Base-by-base conservation (phyloP, 1,140 invertebrate genomes). In the Drusus annulatus region DNA sequence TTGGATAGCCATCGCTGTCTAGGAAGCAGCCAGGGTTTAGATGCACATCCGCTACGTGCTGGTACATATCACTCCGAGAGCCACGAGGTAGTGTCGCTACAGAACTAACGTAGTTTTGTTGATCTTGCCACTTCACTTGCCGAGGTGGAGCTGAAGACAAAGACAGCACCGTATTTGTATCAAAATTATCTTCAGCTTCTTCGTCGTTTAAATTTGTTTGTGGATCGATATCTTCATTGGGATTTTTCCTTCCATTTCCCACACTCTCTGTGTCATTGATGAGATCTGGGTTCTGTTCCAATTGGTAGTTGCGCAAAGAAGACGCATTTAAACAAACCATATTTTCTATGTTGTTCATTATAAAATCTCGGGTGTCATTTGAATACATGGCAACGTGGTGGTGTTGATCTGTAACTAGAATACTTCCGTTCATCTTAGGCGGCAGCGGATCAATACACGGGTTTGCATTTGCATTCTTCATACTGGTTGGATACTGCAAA, bases 1-100 rank as follows among this genome's bases (percentile, higher is more conserved):
- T 89, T 0, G 94, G 94, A 85, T 95, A 96, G 0, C 94, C 94
- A 76, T 95, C 94, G 51, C 91, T 91, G 75, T 95, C 95, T 78
- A 95, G 88, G 84, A 93, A 93, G 78, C 92, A 92, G 0, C 92
- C 91, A 0, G 93, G 93, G 84, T 93, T 93, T 16, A 93, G 86
- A 84, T 94, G 93, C 16, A 93, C 92, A 84, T 94, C 93, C 2
- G 93, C 91, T 5, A 92, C 91, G 79, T 92, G 91, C 76, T 92
- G 92, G 68, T 91, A 90, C 86, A 90, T 87, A 65, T 86, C 86
- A 62, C 84, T 84, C 25, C 86, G 85, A 82, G 89, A 89, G 58
- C 88, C 87, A 17, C 88, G 88, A 8, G 91, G 91, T 75, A 91
- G 81, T 21, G 88, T 91, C 50, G 91, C 89, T 83, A 87, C 86